Base-by-base conservation (phyloP, 1,140 invertebrate genomes). In the Drosophila oshimai region DNA sequence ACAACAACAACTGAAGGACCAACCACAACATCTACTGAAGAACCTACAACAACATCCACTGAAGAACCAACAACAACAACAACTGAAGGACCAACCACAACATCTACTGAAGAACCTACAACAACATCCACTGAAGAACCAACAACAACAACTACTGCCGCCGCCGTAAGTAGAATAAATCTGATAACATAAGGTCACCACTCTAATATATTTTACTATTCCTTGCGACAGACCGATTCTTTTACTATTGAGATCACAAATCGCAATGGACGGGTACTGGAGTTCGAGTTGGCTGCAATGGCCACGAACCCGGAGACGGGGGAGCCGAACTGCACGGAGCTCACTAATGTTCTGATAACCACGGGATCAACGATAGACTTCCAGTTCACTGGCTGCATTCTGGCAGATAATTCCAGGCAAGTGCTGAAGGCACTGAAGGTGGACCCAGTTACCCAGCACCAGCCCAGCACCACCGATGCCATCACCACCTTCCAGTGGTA, bases 341-440 rank as follows among this genome's bases (percentile, higher is more conserved):
- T 13, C 3, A 58, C 54, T 5, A 54, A 54, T 13, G 17, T 58
- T 2, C 15, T 36, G n/a, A 17, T 69, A 53, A 31, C 33, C 7
- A 55, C 33, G n/a, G 65, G 49, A 6, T 17, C 49, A 12, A 31
- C 6, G 5, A 0, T 45, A 0, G n/a, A 46, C 2, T 55, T 55
- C 10, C 31, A 69, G 20, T 55, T 46, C 12, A 10, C 49, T 1
- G 65, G 65, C 2, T 69, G 64, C 24, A 34, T 47, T 41, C 12
- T 17, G 20, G 33, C 15, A 3, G 15, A 28, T 2, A 6, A 15
- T 0, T 9, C 46, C 2, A 51, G 7, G n/a, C n/a, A 10, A 29
- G 7, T 4, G 0, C 3, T 9, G 24, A 24, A 6, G 5, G 5
- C 28, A 36, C 15, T 13, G 9, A 6, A 12, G 5, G n/a, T n/a